Evolutionary conservation across 30 jellyfish, hydroid and myxozoan genomes (phyloP).

Genomic region (Aurelia aurita complex sp. Pacific): DNA sequence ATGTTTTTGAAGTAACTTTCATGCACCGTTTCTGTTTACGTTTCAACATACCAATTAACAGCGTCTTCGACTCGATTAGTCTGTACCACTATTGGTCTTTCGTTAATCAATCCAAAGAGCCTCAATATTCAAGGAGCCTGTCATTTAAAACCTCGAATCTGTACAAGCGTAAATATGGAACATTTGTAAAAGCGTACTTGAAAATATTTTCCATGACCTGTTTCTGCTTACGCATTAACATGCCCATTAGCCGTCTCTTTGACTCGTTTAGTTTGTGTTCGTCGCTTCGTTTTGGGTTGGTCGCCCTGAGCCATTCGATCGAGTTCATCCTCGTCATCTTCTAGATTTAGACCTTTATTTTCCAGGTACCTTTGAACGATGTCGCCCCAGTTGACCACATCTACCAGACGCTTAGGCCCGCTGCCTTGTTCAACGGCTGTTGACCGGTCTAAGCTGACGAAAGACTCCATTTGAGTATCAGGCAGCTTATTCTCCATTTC

Average conservation of each 20-base stretch:
- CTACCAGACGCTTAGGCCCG: slow-evolving; percentile 64
- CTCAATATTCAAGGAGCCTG: too few species aligned
- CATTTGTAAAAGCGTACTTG: too few species aligned
- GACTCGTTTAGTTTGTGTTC: slow-evolving; percentile 42
- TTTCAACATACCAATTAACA: too few species aligned
- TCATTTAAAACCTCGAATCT: too few species aligned
- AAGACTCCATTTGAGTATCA: slow-evolving; percentile 74
- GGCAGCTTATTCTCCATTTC: slow-evolving; percentile 74
- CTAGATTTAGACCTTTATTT: slow-evolving; percentile 71
- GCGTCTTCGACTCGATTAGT: too few species aligned
- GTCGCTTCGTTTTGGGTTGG: slow-evolving; percentile 10
- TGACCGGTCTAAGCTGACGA: slow-evolving; percentile 69
- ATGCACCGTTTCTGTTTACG: too few species aligned
- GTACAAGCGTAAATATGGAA: too few species aligned
- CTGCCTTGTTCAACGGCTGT: slow-evolving; percentile 66
- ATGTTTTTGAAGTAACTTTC: too few species aligned
- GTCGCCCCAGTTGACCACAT: slow-evolving; percentile 83
- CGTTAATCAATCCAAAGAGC: too few species aligned
- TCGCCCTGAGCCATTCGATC: slow-evolving; percentile 36
- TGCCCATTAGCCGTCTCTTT: slow-evolving; percentile 34
- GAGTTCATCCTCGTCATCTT: slow-evolving; percentile 63
- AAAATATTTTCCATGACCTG: too few species aligned
- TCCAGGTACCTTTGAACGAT: slow-evolving; percentile 60
- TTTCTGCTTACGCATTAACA: background rate
- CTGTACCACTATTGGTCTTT: too few species aligned